Conservation (phyloP, 1,140 invertebrate genomes). For the Mercenaria mercenaria region DNA sequence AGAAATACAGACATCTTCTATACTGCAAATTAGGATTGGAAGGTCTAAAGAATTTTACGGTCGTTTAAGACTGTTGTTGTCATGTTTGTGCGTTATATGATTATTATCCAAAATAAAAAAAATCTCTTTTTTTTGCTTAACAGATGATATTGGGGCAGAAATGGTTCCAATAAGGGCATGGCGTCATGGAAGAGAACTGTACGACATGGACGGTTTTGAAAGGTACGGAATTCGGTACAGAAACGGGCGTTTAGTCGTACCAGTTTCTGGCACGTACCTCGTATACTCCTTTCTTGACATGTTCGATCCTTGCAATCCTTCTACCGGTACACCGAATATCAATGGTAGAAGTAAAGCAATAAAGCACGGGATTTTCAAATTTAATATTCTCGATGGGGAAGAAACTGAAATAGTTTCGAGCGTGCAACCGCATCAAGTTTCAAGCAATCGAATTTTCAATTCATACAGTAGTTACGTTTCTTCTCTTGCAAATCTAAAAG, state of each 20-base stretch:
- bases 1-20: too few relatives aligned
- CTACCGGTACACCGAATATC: background rate
- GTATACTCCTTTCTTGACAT: background rate
- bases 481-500: slow-evolving; percentile 1
- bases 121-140: too few relatives aligned
- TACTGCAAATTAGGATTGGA: too few relatives aligned
- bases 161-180: slow-evolving; percentile 9
- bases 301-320: background rate
- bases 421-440: background rate
- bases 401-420: background rate
- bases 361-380: background rate
- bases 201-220: slow-evolving; percentile 4
- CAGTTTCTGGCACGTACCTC: slow-evolving; percentile 7
- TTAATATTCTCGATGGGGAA: background rate
- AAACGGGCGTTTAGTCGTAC: too few relatives aligned
- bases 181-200: background rate
- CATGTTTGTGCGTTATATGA: too few relatives aligned
- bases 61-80: too few relatives aligned
- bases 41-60: too few relatives aligned
- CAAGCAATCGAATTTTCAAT: background rate
- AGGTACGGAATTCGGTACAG: background rate
- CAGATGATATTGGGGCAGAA: background rate
- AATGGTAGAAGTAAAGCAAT: background rate
- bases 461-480: background rate
- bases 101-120: too few relatives aligned